These are phyloP conservation scores for Tokudaia tokunoshimensis DNA, from an alignment of 2,797 vertebrate species.

Conservation along the genomic window DNA sequence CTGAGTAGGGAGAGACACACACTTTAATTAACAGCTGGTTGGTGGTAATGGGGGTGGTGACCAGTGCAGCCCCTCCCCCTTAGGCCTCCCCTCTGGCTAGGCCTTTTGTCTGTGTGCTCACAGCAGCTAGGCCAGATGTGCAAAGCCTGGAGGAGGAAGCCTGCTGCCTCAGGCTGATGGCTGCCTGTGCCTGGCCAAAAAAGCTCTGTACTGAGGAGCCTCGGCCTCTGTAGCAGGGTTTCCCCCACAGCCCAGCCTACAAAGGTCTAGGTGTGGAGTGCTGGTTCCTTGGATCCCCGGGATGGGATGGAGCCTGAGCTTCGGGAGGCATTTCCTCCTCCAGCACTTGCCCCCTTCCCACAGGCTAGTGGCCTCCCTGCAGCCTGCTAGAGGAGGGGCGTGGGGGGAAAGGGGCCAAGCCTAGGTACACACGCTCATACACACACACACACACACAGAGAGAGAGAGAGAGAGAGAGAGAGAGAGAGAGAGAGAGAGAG, in stretches of 20 bases:
- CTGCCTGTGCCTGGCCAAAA: not conserved
- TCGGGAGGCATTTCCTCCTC: slow-evolving; percentile 68
- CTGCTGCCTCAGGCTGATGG: not conserved
- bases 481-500: too few species aligned
- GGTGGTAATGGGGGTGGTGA: too few species aligned
- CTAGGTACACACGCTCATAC: not conserved
- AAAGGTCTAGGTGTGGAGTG: not conserved
- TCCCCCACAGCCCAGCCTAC: not conserved
- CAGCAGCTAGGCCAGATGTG: not conserved
- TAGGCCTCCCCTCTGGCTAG: not conserved
- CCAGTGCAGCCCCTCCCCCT: not conserved
- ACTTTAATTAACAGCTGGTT: slow-evolving; percentile 61
- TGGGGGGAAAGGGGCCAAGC: not conserved
- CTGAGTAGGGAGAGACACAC: not conserved
- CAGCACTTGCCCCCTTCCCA: slow-evolving; percentile 4
- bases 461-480: too few species aligned
- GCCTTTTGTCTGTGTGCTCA: slow-evolving; percentile 74
- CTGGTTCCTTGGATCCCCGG: slow-evolving; percentile 28
- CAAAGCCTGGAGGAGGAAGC: not conserved
- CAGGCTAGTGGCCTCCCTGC: slow-evolving; percentile 50
- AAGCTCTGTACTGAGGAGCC: not conserved
- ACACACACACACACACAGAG: not conserved
- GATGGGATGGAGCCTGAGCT: slow-evolving; percentile 49
- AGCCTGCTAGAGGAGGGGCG: slow-evolving; percentile 29
- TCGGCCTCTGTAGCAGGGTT: not conserved